Base-by-base conservation (phyloP, 2,888 invertebrate species). In the Teleiodes luculella region DNA sequence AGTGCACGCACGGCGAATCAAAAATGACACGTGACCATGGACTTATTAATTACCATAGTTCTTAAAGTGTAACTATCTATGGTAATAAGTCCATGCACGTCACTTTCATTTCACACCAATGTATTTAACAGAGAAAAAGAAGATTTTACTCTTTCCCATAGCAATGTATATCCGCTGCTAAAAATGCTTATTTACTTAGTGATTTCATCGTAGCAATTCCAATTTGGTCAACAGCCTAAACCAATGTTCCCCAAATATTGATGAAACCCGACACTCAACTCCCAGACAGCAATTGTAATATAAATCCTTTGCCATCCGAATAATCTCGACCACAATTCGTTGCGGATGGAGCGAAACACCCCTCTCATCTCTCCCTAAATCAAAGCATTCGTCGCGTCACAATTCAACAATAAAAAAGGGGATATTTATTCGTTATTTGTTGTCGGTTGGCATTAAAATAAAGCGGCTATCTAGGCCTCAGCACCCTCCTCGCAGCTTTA, bases 361-460 rank as follows among this genome's bases (percentile, higher is more conserved):
- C 83, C 79, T 74, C 74, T 66, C 68, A 65, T 73, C 72, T 72
- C 78, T 71, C 83, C 86, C 86, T 83, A 86, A 85, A 86, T 88
- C 86, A 86, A 80, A 85, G 76, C 76, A 76, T 81, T 78, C 73
- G 69, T 68, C 77, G 79, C 81, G 76, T 84, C 83, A 80, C 77
- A 82, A 74, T 72, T 76, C 78, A 76, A 81, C 86, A 81, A 84
- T 85, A 85, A 86, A 55, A 54, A 68, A 78, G 72, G 76, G 83
- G 81, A 86, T 85, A 85, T 84, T 83, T 86, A 87, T 87, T 83
- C 79, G 82, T 87, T 88, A 89, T 89, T 89, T 89, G 87, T 85
- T 86, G 83, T 86, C 81, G 83, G 83, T 84, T 86, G 79, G 83
- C 79, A 87, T 89, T 88, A 87, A 86, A 89, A 86, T 87, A 86